phyloP scores from a whole-genome alignment of 2,797 vertebrate species.

The Hemibagrus guttatus region DNA sequence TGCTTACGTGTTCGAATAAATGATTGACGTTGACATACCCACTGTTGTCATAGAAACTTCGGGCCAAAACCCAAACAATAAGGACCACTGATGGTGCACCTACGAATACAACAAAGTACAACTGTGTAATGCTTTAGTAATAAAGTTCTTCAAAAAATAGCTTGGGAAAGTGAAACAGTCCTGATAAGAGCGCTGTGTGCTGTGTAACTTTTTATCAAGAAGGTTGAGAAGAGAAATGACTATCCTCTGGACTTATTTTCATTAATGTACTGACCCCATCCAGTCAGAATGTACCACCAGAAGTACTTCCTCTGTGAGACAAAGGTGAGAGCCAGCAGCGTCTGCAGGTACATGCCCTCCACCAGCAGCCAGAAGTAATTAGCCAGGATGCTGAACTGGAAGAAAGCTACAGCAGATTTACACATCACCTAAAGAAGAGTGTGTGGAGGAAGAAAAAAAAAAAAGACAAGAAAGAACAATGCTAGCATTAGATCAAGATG shows the following conservation, averaged over 20 bases:
- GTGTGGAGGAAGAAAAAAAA: neutral
- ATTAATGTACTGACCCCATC: constrained; percentile 79
- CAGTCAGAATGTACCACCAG: constrained; percentile 86
- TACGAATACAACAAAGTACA: constrained; percentile 55
- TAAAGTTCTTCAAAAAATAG: neutral
- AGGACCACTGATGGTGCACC: constrained; percentile 80
- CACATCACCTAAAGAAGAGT: constrained; percentile 70
- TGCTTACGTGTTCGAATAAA: neutral
- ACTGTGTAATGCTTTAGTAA: neutral
- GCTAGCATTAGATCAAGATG: neutral
- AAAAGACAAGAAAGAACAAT: neutral
- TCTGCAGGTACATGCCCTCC: constrained; percentile 90
- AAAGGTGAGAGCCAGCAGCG: constrained; percentile 83
- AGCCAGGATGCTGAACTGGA: constrained; percentile 87
- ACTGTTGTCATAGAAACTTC: constrained; percentile 80
- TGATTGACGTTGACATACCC: constrained; percentile 67
- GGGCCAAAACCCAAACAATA: constrained; percentile 79
- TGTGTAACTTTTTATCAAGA: neutral
- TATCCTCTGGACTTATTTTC: constrained; percentile 6
- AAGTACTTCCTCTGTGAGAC: constrained; percentile 86
- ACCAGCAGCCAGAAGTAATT: constrained; percentile 92
- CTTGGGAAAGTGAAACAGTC: neutral
- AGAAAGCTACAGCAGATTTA: constrained; percentile 83
- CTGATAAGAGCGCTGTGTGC: neutral
- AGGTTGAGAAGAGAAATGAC: neutral